A percentile compares a stretch with the other conserved stretches of the same genome.
phyloP scores from a whole-genome alignment of 2,797 vertebrate genomes.

The Myiotriccus ornatus region DNA sequence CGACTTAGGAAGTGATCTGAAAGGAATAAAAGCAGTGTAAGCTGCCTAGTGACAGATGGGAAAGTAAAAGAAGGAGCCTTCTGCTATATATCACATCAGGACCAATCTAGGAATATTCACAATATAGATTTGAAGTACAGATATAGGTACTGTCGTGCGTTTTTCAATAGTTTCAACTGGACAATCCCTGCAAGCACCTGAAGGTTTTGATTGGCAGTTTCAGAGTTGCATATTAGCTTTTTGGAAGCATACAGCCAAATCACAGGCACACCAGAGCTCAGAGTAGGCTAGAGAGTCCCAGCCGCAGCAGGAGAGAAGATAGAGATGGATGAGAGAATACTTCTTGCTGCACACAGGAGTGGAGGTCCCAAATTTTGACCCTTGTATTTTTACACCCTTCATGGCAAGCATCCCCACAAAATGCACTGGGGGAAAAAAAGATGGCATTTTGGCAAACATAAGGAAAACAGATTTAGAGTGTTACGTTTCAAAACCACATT shows the following conservation, averaged over 20 bases:
- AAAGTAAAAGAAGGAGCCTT: not conserved
- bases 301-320: not conserved
- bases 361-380: not conserved
- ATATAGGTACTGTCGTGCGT: not conserved
- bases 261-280: not conserved
- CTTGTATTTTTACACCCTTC: not conserved
- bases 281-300: not conserved
- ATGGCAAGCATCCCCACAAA: not conserved
- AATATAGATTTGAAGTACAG: not conserved
- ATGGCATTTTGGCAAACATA: not conserved
- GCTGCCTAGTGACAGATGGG: not conserved
- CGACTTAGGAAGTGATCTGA: not conserved
- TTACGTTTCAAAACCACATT: not conserved
- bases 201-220: constrained; percentile 1
- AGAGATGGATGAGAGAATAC: not conserved
- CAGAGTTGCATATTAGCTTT: not conserved
- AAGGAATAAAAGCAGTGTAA: not conserved
- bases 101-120: not conserved
- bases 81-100: not conserved
- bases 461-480: not conserved
- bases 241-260: not conserved
- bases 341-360: not conserved
- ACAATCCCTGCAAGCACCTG: not conserved
- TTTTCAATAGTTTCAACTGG: not conserved
- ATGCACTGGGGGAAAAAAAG: not conserved